These are phyloP conservation scores for Excalfactoria chinensis DNA, from an alignment of 2,113 vertebrate genomes.

Conservation along the genomic window DNA sequence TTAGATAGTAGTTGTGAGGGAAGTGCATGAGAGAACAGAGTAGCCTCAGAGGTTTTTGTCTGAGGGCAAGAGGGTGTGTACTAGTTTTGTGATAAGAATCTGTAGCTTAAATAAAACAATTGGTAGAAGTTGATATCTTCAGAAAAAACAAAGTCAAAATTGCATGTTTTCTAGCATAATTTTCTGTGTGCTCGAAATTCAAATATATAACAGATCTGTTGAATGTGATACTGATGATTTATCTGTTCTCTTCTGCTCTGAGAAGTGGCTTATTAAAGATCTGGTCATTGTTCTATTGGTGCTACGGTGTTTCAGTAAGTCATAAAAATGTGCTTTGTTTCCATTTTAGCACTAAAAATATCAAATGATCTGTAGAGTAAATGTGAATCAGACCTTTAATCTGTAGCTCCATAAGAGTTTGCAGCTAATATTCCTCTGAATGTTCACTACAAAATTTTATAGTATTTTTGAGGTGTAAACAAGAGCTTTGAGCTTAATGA, in stretches of 20 bases:
- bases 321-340: neutral
- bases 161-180: neutral
- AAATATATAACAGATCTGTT: neutral
- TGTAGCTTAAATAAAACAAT: neutral
- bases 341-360: neutral
- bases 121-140: neutral
- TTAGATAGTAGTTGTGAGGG: neutral
- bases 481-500: neutral
- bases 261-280: neutral
- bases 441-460: neutral
- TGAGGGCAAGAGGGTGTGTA: neutral
- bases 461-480: neutral
- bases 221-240: neutral
- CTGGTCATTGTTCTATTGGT: neutral
- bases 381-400: slow-evolving; percentile 2
- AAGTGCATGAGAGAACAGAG: accelerated
- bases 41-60: neutral
- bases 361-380: neutral
- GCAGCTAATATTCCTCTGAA: neutral
- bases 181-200: neutral
- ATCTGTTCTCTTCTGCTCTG: neutral
- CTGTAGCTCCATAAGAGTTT: neutral
- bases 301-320: neutral
- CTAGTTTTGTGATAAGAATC: neutral
- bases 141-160: neutral